Conservation (phyloP, 2,113 vertebrate species). For the Haemorhous mexicanus region DNA sequence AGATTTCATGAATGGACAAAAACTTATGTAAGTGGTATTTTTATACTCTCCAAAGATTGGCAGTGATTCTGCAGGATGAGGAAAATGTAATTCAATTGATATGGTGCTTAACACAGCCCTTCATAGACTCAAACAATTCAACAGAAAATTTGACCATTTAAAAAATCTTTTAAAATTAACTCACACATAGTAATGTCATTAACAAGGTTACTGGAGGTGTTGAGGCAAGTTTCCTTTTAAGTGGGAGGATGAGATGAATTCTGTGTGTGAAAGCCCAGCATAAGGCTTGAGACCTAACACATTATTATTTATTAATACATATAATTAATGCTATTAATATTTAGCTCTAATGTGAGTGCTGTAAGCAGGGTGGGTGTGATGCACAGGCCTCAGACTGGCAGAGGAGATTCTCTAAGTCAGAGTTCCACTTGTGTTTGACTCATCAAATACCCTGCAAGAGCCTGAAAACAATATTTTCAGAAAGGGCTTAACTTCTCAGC, state of each 20-base stretch:
- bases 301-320: not conserved
- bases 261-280: not conserved
- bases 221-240: not conserved
- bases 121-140: not conserved
- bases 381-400: not conserved
- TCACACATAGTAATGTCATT: not conserved
- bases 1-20: constrained; percentile 6
- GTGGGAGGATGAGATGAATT: not conserved
- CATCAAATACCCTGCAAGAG: not conserved
- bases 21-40: not conserved
- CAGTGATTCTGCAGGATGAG: not conserved
- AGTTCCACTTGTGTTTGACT: not conserved
- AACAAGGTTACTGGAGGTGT: not conserved
- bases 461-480: not conserved
- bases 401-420: not conserved
- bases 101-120: not conserved
- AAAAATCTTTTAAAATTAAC: not conserved
- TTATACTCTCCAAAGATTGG: not conserved
- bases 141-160: not conserved
- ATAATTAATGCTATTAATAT: not conserved
- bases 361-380: fast-evolving
- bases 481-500: not conserved
- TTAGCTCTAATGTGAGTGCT: not conserved
- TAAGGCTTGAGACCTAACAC: not conserved
- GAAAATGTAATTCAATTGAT: not conserved